Evolutionary conservation across 1,140 invertebrate genomes (phyloP).

Genomic region (Anthonomus grandis): DNA sequence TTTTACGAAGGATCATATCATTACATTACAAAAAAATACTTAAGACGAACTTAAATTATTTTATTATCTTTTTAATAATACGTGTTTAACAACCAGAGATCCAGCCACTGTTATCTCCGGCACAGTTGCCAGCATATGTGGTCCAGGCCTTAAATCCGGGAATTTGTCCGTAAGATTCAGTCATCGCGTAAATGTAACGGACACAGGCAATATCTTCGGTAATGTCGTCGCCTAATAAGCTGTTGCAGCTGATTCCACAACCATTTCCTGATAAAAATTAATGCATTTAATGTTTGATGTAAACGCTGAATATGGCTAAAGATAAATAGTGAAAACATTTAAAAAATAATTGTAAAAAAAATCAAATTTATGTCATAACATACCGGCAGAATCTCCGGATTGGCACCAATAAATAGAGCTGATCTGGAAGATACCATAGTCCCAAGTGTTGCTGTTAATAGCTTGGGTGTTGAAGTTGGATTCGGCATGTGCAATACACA

Average conservation of each 20-base stretch:
- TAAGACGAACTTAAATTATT: no score
- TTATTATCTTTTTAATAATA: no score
- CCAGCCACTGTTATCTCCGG: constrained; percentile 16
- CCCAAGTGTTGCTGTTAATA: constrained; percentile 18
- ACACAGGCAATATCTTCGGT: constrained; percentile 21
- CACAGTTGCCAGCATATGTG: constrained; percentile 13
- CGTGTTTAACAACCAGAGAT: constrained; percentile 19
- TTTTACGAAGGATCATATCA: no score
- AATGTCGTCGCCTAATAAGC: constrained; percentile 23
- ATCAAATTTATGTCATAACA: not conserved
- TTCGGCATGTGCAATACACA: constrained; percentile 29
- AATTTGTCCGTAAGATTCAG: constrained; percentile 7
- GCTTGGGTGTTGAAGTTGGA: constrained; percentile 28
- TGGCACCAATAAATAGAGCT: constrained; percentile 29
- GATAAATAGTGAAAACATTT: no score
- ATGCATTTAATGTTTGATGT: not conserved
- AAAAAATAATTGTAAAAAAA: no score
- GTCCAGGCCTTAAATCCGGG: constrained; percentile 27
- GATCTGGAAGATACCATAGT: constrained; percentile 33
- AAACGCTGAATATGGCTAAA: not conserved
- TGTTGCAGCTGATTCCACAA: constrained; percentile 25
- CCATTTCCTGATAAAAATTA: constrained; percentile 21
- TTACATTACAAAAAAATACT: no score
- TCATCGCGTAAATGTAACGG: constrained; percentile 14
- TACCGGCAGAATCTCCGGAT: constrained; percentile 13